Conservation (phyloP, 2,888 invertebrate species). For the Macrosoma leucophasiata region DNA sequence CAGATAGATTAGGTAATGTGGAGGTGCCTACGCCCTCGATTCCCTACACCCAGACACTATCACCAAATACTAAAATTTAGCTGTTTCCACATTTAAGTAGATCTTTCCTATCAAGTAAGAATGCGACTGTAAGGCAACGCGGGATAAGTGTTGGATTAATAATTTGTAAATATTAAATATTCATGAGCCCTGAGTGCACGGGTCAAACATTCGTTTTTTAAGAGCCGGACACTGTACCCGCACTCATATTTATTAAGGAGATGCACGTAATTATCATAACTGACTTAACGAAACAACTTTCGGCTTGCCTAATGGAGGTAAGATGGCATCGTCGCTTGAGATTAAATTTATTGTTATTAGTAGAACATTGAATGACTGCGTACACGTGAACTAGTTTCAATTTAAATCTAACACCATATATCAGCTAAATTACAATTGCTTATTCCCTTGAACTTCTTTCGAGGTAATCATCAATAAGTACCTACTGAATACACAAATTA, state of each 20-base stretch:
- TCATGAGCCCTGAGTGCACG: slow-evolving; percentile 63
- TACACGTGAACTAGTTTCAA: too few species aligned
- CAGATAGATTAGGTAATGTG: too few species aligned
- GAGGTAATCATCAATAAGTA: too few species aligned
- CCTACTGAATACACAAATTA: too few species aligned
- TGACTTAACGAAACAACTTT: slow-evolving; percentile 50
- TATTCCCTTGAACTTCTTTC: too few species aligned
- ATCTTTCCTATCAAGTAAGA: slow-evolving; percentile 43
- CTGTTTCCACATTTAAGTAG: too few species aligned
- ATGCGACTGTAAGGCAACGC: slow-evolving; percentile 43
- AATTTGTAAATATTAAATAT: slow-evolving; percentile 75
- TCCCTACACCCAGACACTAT: too few species aligned
- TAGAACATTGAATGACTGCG: too few species aligned
- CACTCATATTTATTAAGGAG: slow-evolving; percentile 65
- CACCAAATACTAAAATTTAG: too few species aligned
- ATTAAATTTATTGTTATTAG: slow-evolving; percentile 42
- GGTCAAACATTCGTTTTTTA: slow-evolving; percentile 67
- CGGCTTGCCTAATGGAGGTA: slow-evolving; percentile 34
- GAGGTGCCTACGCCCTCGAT: too few species aligned
- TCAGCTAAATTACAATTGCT: too few species aligned
- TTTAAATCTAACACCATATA: too few species aligned
- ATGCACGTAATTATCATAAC: slow-evolving; percentile 68
- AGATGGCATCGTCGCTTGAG: slow-evolving; percentile 37
- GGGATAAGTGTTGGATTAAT: slow-evolving; percentile 70
- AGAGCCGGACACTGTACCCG: slow-evolving; percentile 51